Evolutionary conservation across 2,888 invertebrate species (phyloP), one percentile per base, ranked within the genome.

Genomic region (Nymphalis c-album): DNA sequence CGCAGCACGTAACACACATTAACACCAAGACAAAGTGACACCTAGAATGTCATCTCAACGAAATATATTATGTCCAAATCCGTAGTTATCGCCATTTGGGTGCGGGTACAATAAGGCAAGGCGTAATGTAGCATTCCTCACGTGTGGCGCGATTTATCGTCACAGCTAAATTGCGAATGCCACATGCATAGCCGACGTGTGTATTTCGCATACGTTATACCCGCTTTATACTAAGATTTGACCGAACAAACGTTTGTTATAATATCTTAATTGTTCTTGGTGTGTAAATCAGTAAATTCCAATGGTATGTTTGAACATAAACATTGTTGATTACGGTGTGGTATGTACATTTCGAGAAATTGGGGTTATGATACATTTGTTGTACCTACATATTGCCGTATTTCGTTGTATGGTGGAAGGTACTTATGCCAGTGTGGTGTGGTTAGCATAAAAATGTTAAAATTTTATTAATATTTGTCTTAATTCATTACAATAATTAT

Each of bases 151-250:
- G 82, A 88, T 73, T 72, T 72, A 73, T 72, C 53, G 68, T 68
- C 55, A 58, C 75, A 71, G 72, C 75, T 77, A 79, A 80, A 85
- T 82, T 86, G 82, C 81, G 75, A 84, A 80, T 81, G 77, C 80
- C 77, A 74, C 75, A 62, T 62, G 71, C 68, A 68, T 69, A 51
- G 55, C 57, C 57, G 65, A 60, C 69, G 59, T 70, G 65, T 69
- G 71, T 64, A 71, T 69, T 61, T 67, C 67, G 46, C 64, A 46
- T 31, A 48, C 45, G 22, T 63, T 62, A 61, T 73, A 80, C 77
- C 64, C 65, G 63, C 62, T 68, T 71, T 64, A 60, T 60, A 64
- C 58, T 55, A 60, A 48, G 63, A 68, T 60, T 66, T 67, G 61
- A 47, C 51, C 57, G 55, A 59, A 70, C 60, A 67, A 66, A 72